These are phyloP conservation scores for Phocoena sinus DNA, from an alignment of 2,113 vertebrate species.

Conservation along the genomic window DNA sequence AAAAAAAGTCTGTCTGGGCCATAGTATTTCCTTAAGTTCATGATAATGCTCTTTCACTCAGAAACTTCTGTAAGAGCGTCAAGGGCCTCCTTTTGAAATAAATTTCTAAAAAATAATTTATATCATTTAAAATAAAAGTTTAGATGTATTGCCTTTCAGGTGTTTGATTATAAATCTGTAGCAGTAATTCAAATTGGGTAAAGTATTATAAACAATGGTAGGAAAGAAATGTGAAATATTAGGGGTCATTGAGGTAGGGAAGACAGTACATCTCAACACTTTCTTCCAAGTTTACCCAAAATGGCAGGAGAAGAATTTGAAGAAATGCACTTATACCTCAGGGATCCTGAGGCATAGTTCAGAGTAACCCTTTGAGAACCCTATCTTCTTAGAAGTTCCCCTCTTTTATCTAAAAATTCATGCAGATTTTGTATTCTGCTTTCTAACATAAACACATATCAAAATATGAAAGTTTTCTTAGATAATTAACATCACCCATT, in stretches of 20 bases:
- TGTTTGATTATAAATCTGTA: conserved; percentile 32
- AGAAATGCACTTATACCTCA: neutral
- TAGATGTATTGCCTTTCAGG: neutral
- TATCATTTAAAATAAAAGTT: neutral
- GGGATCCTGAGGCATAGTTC: neutral
- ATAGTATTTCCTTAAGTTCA: neutral
- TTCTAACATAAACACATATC: neutral
- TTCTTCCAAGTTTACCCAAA: neutral
- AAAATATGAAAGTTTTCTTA: neutral
- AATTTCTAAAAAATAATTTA: neutral
- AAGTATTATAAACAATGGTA: neutral
- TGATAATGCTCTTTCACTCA: neutral
- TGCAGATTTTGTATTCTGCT: neutral
- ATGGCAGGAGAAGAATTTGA: neutral
- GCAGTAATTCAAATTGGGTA: neutral
- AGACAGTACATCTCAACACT: neutral
- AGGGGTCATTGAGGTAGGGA: neutral
- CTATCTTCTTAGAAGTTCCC: neutral
- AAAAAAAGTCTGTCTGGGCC: neutral
- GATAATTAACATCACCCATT: neutral
- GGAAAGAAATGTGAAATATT: neutral
- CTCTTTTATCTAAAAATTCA: conserved; percentile 8
- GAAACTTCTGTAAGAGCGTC: neutral
- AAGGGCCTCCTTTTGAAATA: neutral
- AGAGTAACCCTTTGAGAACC: neutral